These are phyloP conservation scores for Keiferia lycopersicella DNA, from an alignment of 2,888 invertebrate species.

Conservation along the genomic window DNA sequence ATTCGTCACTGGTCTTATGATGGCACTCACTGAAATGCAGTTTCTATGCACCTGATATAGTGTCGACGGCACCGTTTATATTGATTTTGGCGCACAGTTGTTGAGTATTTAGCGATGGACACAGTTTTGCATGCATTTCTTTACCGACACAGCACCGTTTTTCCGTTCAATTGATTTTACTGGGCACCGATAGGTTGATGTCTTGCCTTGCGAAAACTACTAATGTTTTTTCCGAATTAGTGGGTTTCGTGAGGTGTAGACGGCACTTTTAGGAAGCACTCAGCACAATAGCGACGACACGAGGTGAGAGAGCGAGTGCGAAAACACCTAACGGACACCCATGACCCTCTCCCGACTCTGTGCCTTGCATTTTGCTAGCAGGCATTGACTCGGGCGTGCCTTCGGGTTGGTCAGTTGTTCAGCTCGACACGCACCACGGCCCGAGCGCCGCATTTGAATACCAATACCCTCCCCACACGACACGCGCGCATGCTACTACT, in stretches of 20 bases:
- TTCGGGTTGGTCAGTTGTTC: slow-evolving; percentile 36
- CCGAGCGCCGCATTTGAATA: slow-evolving; percentile 86
- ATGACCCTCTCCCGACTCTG: slow-evolving; percentile 33
- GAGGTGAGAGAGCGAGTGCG: slow-evolving; percentile 81
- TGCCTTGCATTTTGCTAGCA: neutral
- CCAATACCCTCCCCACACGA: slow-evolving; percentile 83
- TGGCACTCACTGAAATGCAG: slow-evolving; percentile 82
- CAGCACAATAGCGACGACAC: slow-evolving; percentile 78
- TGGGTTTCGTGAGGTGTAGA: slow-evolving; percentile 55
- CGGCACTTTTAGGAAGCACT: slow-evolving; percentile 78
- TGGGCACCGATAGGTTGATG: slow-evolving; percentile 77
- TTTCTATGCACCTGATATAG: slow-evolving; percentile 78
- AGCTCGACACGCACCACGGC: slow-evolving; percentile 67
- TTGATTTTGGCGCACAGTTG: slow-evolving; percentile 81
- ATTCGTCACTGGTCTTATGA: slow-evolving; percentile 62
- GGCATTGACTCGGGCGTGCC: slow-evolving; percentile 28
- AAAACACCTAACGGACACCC: slow-evolving; percentile 46
- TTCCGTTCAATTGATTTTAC: slow-evolving; percentile 77
- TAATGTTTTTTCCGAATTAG: slow-evolving; percentile 20
- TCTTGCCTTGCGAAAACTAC: slow-evolving; percentile 56
- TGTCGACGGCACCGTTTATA: slow-evolving; percentile 80
- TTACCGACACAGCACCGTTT: slow-evolving; percentile 77
- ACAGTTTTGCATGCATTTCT: slow-evolving; percentile 81
- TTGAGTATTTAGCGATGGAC: slow-evolving; percentile 81
- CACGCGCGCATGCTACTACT: slow-evolving; percentile 80